Base-by-base conservation (phyloP, 1,140 invertebrate genomes). In the Ylistrum balloti region DNA sequence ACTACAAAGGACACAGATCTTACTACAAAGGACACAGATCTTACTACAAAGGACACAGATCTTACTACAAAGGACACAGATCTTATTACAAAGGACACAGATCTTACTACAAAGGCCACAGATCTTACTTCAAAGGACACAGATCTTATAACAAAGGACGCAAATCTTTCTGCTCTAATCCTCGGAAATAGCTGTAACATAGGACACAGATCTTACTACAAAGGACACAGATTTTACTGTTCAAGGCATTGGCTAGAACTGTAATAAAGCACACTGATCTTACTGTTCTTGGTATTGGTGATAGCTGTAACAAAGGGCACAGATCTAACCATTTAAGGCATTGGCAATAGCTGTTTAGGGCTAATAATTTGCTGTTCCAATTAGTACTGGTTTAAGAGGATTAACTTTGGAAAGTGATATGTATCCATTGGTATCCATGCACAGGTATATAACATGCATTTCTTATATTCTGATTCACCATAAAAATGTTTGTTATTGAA, bases 141-240 rank as follows among this genome's bases (percentile, higher is more conserved):
- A 56, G 7, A 56, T 56, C 13, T 20, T 56, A 56, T 20, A 3
- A 22, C 20, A 56, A 20, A 20, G 20, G 22, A 96, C 97, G 97
- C 97, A 98, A 34, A 98, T 97, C 45, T 56, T 20, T 3, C 45
- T 56, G 45, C 20, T 20, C 45, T 11, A 56, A 2, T 3, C 45
- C 15, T 56, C 20, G 17, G 97, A 97, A 88, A 98, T 94, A 33
- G 95, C 95, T 96, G 35, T 38, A 5, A 7, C 5, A 38, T 38
- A 92, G 86, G 93, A 91, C 87, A 74, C 56, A 41, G 48, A 56
- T 20, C 3, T 2, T 56, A 20, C 3, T 11, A 22, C 20, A 56
- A 20, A 20, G 2, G 22, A 96, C 97, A 97, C 97, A 98, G 33
- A 98, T 97, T 87, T 97, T 97, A 33, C 97, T 97, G 0, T 97